A percentile compares a stretch with the other conserved stretches of the same genome.
phyloP scores from a whole-genome alignment of 2,888 invertebrate genomes.

The Leptinotarsa tumamoca region DNA sequence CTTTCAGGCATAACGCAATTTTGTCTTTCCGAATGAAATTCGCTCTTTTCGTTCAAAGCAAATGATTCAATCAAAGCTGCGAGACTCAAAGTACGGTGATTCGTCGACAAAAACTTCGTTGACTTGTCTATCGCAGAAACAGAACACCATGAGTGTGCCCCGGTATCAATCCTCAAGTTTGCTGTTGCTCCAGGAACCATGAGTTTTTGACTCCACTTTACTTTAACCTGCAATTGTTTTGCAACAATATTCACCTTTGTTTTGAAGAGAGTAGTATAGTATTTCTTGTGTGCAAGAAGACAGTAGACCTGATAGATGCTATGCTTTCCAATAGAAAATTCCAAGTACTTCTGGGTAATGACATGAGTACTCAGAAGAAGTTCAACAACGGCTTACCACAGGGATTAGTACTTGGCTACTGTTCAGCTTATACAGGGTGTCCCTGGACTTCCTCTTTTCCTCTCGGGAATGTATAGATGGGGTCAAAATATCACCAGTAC shows the following conservation, averaged over 20 bases:
- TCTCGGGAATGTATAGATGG: too few species aligned
- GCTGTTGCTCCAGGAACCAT: conserved; percentile 69
- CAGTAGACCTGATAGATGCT: too few species aligned
- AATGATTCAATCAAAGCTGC: conserved; percentile 54
- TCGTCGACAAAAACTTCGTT: conserved; percentile 64
- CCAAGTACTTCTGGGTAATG: too few species aligned
- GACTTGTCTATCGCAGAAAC: conserved; percentile 72
- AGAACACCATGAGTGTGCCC: conserved; percentile 71
- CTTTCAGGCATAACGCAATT: conserved; percentile 51
- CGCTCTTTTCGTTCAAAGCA: conserved; percentile 49
- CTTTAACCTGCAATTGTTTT: conserved; percentile 57
- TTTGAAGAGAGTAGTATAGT: not conserved
- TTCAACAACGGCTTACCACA: too few species aligned
- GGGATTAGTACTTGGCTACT: too few species aligned
- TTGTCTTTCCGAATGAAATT: conserved; percentile 51
- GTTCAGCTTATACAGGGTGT: too few species aligned
- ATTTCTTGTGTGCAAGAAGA: not conserved
- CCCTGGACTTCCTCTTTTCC: too few species aligned
- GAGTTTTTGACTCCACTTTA: conserved; percentile 66
- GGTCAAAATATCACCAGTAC: too few species aligned
- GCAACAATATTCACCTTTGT: not conserved
- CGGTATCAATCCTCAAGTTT: conserved; percentile 67
- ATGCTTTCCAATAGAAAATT: too few species aligned
- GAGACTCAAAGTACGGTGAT: conserved; percentile 47
- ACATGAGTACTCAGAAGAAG: too few species aligned